Base-by-base conservation (phyloP, 2,797 vertebrate species). In the Cirrhinus mrigala region DNA sequence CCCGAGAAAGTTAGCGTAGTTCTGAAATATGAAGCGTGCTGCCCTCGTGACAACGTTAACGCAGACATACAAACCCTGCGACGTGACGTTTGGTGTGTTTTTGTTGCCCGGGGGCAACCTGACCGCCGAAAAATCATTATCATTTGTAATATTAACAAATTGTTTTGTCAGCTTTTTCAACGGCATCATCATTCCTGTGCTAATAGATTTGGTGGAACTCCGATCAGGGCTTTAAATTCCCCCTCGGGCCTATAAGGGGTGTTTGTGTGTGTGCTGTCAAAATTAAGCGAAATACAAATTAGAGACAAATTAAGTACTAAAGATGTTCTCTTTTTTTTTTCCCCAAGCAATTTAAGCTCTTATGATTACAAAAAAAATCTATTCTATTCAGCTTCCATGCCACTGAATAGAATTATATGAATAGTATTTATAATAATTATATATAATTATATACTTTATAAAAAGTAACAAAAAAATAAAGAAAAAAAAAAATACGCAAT, bases 91-190 rank as follows among this genome's bases (percentile, higher is more conserved):
- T 92, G 88, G 90, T 84, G 78, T 94, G 92, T 95, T 95, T 94
- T 93, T 91, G 76, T 95, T 92, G 92, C 95, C 94, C 79, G 20
- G 83, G 90, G 85, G 76, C 77, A 78, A 73, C 48, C 40, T 88
- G 83, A 85, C 85, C 64, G 33, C 62, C 20, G 37, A 84, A 93
- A 95, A 94, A 95, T 93, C 93, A 93, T 96, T 95, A 95, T 95
- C 95, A 95, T 96, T 96, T 96, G 92, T 96, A 95, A 96, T 95
- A 94, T 96, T 94, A 95, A 95, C 93, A 92, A 95, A 95, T 95
- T 94, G 95, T 94, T 95, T 95, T 95, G 96, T 95, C 94, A 94
- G 93, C 87, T 93, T 95, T 95, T 94, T 94, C 93, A 94, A 92
- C 93, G 83, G 89, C 69, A 70, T 91, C 94, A 94, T 95, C 92